Evolutionary conservation across 2,113 vertebrate genomes (phyloP).

Genomic region (Oophaga pumilio): DNA sequence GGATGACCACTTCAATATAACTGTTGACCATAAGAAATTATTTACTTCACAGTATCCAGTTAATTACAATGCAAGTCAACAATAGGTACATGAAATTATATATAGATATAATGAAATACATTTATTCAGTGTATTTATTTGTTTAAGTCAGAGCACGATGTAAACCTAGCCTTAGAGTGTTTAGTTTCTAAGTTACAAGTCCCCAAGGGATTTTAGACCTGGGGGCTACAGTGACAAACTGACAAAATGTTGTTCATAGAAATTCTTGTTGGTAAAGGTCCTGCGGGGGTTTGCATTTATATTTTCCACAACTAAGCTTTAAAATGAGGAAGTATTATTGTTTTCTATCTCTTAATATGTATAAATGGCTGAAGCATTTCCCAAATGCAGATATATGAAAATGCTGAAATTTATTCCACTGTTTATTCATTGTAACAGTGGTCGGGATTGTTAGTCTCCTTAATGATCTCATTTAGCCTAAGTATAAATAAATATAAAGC

Average conservation of each 20-base stretch:
- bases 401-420: neutral
- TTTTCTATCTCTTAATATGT: neutral
- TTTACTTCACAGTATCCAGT: too few species aligned
- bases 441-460: neutral
- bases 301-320: neutral
- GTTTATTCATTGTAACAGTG: neutral
- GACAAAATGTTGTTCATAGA: neutral
- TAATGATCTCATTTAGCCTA: neutral
- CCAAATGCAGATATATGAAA: neutral
- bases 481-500: constrained; percentile 20
- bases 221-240: neutral
- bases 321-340: neutral
- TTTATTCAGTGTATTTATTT: too few species aligned
- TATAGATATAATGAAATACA: too few species aligned
- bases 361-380: neutral
- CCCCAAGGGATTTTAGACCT: neutral
- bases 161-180: neutral
- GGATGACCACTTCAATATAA: too few species aligned
- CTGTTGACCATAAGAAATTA: too few species aligned
- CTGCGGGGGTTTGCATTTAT: neutral
- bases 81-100: too few species aligned
- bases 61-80: too few species aligned
- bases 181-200: neutral
- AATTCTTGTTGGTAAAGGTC: neutral
- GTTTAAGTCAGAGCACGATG: too few species aligned